Percentiles rank a stretch among this genome's conserved stretches.
Conservation (phyloP, 2,797 vertebrate genomes). For the Sus cebifrons region DNA sequence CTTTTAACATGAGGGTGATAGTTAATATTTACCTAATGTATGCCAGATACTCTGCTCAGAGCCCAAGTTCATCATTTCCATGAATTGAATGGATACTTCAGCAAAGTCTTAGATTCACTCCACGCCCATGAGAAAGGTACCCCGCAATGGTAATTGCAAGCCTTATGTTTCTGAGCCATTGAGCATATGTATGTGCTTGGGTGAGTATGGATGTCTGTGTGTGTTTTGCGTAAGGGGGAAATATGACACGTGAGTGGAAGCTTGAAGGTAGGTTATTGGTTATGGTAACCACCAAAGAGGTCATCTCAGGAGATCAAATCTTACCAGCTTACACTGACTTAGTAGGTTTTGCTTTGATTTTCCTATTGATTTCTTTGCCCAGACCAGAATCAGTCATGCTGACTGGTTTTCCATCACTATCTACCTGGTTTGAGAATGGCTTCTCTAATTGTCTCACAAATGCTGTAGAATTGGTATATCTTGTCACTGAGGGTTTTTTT, state of each 20-base stretch:
- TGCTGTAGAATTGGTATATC: neutral
- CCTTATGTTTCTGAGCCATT: neutral
- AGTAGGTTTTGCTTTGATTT: neutral
- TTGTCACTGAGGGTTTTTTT: neutral
- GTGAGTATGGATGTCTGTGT: neutral
- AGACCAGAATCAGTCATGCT: neutral
- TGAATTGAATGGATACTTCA: conserved; percentile 1
- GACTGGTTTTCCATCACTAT: neutral
- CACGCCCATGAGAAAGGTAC: neutral
- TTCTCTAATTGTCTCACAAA: neutral
- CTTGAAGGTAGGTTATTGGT: neutral
- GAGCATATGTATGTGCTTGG: neutral
- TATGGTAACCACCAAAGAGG: neutral
- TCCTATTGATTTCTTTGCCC: neutral
- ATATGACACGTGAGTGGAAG: neutral
- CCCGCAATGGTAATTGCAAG: neutral
- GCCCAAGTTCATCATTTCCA: neutral
- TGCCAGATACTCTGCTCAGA: neutral
- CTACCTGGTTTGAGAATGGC: neutral
- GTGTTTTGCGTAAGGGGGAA: neutral
- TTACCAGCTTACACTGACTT: neutral
- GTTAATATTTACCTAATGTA: neutral
- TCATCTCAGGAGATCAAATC: neutral
- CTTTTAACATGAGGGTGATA: neutral
- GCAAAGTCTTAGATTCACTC: neutral